Percentiles rank a stretch among this genome's conserved stretches.
phyloP scores from a whole-genome alignment of 2,797 vertebrate species.

The Gymnocypris eckloni region DNA sequence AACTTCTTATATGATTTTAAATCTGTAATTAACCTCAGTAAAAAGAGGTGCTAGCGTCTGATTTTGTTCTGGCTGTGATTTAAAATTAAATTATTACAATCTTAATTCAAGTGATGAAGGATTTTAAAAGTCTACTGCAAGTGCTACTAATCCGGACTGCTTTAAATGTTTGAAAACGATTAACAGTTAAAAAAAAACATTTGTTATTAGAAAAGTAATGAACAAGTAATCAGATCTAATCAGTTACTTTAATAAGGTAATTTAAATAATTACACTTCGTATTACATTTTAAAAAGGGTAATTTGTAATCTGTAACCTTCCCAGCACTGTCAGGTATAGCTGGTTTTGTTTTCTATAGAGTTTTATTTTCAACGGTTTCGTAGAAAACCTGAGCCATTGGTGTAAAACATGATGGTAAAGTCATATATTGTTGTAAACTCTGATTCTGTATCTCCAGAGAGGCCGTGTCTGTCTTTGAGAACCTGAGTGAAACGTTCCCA shows the following conservation, averaged over 20 bases:
- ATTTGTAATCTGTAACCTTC: not conserved
- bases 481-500: slow-evolving; percentile 87
- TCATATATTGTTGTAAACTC: slow-evolving; percentile 2
- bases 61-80: not conserved
- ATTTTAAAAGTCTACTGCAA: not conserved
- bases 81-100: not conserved
- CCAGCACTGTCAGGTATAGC: no score
- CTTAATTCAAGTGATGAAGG: not conserved
- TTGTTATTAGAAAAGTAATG: not conserved
- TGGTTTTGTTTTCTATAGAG: not conserved
- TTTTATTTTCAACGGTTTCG: not conserved
- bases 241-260: no score
- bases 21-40: not conserved
- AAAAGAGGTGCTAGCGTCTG: not conserved
- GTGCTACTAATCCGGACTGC: not conserved
- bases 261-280: no score
- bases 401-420: not conserved
- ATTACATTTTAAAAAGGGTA: no score
- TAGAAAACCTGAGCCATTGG: slow-evolving; percentile 27
- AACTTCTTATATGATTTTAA: no score
- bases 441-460: slow-evolving; percentile 76
- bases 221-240: not conserved
- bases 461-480: slow-evolving; percentile 77
- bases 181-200: not conserved
- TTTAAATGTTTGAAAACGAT: not conserved